Base-by-base conservation (phyloP, 1,140 invertebrate species). In the Helicoverpa zea region DNA sequence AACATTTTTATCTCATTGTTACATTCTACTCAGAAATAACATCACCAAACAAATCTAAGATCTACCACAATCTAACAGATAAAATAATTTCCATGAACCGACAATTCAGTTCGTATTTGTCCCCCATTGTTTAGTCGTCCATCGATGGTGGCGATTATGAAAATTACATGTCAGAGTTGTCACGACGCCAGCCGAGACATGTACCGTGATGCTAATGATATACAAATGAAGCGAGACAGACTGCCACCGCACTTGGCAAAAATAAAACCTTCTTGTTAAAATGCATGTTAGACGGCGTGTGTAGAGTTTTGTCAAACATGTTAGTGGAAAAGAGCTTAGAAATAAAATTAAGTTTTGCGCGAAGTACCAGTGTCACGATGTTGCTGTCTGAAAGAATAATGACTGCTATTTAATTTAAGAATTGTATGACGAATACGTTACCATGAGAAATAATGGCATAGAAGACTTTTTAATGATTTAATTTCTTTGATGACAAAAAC, bases 131-230 rank as follows among this genome's bases (percentile, higher is more conserved):
- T 80, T 23, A 80, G 59, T 12, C 68, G 47, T 64, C 70, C 59
- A 14, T 80, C 80, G 35, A 82, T 81, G 43, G 29, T 81, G 80
- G 81, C 85, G 85, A 88, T 85, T 88, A 88, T 88, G 81, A 88
- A 88, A 88, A 88, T 88, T 79, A 81, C 81, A 78, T 88, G 87
- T 88, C 85, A 87, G 43, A 23, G 56, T 78, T 87, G 87, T 88
- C 85, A 87, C 43, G 47, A 51, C 47, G 80, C 81, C 64, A 47
- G 58, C 29, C 66, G 30, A 74, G 70, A 59, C 59, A 56, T 35
- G 73, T 29, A 56, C 70, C 66, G 56, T 76, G 54, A 80, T 80
- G 73, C 61, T 87, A 87, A 87, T 86, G 76, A 81, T 85, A 86
- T 87, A 87, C 86, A 87, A 87, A 87, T 86, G 84, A 85, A 87